Conservation (phyloP, 1,140 invertebrate species). For the Argopecten irradians region DNA sequence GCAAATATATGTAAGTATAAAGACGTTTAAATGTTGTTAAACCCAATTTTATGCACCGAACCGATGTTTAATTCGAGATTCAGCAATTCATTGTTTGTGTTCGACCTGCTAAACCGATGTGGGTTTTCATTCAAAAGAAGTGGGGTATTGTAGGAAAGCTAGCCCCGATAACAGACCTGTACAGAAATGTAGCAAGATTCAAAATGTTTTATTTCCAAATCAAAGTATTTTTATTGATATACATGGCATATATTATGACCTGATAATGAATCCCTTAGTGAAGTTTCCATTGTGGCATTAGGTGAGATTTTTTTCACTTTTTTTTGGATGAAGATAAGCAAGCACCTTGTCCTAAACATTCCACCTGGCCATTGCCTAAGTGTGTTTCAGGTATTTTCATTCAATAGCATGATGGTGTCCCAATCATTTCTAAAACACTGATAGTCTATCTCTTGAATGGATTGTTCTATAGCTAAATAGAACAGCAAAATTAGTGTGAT, state of each 20-base stretch:
- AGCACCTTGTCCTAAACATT: neutral
- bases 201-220: no score
- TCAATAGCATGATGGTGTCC: no score
- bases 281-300: neutral
- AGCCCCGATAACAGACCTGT: no score
- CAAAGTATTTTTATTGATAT: no score
- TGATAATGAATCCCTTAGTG: no score
- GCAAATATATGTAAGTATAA: neutral
- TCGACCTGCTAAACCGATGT: neutral
- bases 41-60: neutral
- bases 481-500: no score
- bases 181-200: no score
- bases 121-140: constrained; percentile 11
- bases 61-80: neutral
- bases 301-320: neutral
- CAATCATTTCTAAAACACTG: no score
- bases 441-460: no score
- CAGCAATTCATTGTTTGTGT: constrained; percentile 3
- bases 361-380: neutral
- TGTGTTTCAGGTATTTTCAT: no score
- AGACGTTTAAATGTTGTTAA: neutral
- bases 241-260: no score
- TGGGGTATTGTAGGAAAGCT: neutral
- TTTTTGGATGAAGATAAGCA: neutral
- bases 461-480: no score